Evolutionary conservation across 1,140 invertebrate species (phyloP), one percentile per base, ranked within the genome.

Genomic region (Nephotettix cincticeps): DNA sequence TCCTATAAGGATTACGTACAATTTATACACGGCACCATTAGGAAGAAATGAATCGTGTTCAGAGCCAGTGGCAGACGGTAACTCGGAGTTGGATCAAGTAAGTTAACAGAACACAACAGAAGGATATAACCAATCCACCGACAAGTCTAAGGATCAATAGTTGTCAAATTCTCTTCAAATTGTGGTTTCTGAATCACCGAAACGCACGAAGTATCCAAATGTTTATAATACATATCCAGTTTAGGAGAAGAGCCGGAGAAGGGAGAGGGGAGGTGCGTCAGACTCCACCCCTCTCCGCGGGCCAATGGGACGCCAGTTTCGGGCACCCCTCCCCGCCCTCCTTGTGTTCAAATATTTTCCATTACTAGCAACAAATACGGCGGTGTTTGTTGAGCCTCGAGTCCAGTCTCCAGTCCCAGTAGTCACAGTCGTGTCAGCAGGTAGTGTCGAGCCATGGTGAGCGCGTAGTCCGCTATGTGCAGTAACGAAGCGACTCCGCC

Each of bases 271-370:
- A 36, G 56, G 56, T 61, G 1, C 45, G 11, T 11, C 47, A 11
- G 14, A 11, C 67, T 40, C 25, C 66, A 25, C 36, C 66, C 27
- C 23, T 25, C 43, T 1, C 66, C 2, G 27, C 1, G 23, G 29
- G 11, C 67, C 67, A 54, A 54, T 56, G 23, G 23, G 21, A 47
- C 17, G 0, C 2, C 23, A 21, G 67, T 47, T 21, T 69, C 27
- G 23, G 14, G 14, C 14, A 29, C 56, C 54, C 25, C 45, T 69
- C 45, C 45, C 67, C 67, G 13, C 45, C 40, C 64, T 19, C 36
- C 19, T 19, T 67, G 29, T 27, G 32, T 40, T 67, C 64, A 67
- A 67, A 67, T 67, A 67, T 67, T 67, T 67, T 67, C 64, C 64
- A 43, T 43, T 67, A 67, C 32, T 67, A 19, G n/a, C 40, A 30